A percentile compares a stretch with the other conserved stretches of the same genome.
Evolutionary conservation across 1,140 invertebrate genomes (phyloP).

Genomic region (Drosophila kurseongensis): DNA sequence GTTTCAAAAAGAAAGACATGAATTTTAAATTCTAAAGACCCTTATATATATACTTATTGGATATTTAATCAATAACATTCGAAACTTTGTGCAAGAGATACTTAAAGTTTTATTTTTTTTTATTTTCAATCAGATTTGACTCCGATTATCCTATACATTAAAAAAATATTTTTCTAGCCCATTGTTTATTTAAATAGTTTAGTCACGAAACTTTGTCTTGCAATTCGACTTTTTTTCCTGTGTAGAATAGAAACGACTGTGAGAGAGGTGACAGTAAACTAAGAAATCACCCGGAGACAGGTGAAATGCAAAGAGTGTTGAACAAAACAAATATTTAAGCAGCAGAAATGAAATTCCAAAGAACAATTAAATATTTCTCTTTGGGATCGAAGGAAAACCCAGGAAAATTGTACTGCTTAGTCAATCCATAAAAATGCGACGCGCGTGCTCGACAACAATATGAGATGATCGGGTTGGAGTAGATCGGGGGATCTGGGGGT

Average conservation of each 20-base stretch:
- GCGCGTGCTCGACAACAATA: constrained; percentile 44
- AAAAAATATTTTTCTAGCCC: neutral
- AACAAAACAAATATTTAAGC: constrained; percentile 39
- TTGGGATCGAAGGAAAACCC: constrained; percentile 66
- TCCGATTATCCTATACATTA: too few species aligned
- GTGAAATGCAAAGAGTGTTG: constrained; percentile 35
- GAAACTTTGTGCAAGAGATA: too few species aligned
- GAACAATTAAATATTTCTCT: constrained; percentile 35
- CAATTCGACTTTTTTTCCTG: constrained; percentile 1
- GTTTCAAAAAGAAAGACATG: neutral
- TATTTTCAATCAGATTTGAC: neutral
- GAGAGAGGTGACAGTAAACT: constrained; percentile 29
- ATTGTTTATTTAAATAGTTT: too few species aligned
- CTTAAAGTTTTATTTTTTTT: neutral
- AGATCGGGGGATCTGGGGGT: constrained; percentile 15
- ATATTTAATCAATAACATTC: too few species aligned
- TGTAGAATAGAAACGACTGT: neutral
- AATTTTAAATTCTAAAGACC: too few species aligned
- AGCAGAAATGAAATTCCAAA: constrained; percentile 41
- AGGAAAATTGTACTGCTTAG: constrained; percentile 51
- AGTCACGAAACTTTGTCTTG: neutral
- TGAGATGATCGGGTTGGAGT: constrained; percentile 1
- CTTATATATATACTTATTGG: too few species aligned
- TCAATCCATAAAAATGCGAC: constrained; percentile 69
- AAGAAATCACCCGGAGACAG: constrained; percentile 29